Base-by-base conservation (phyloP, 2,888 invertebrate genomes). In the Eristalinus sepulchralis region DNA sequence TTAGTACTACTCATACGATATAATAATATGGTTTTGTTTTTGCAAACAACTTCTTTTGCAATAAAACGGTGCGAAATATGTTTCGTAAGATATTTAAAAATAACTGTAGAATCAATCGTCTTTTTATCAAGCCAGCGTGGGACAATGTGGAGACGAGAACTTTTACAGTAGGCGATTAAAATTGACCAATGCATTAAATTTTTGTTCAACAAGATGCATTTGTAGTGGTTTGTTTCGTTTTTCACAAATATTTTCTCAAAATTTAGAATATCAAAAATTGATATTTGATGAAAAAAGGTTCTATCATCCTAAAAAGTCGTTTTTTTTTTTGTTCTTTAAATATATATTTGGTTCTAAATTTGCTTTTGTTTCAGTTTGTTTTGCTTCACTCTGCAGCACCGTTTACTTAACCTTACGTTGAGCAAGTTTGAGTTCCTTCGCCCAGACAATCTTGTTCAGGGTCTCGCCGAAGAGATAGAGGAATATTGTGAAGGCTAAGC, bases 381-480 rank as follows among this genome's bases (percentile, higher is more conserved):
- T 22, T 20, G 27, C 17, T 31, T 70, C n/a, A 9, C 39, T 68
- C 10, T 10, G 17, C 17, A 55, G 17, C 63, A 60, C 73, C 62
- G 68, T 88, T 90, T 92, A 92, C 85, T 92, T 92, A 34, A 89
- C 88, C 88, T 92, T 93, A 82, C 91, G 91, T 66, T 91, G 90
- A 8, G 90, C 90, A 34, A 93, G 90, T 89, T 94, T 94, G 33
- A 95, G 93, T 90, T 95, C 94, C 90, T 95, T 95, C 91, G 95
- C 95, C 97, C 97, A 97, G 84, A 96, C 93, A 88, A 94, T 92
- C 88, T 93, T 94, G 91, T 97, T 96, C 70, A 97, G 89, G 81
- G 93, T 94, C 91, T 97, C 97, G 39, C 97, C 97, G 53, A 95
- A 89, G 76, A 95, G 91, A 91, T 97, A 97, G 70, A 97, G 93